Conservation (phyloP, 2,113 vertebrate genomes). For the Eulacestoma nigropectus region DNA sequence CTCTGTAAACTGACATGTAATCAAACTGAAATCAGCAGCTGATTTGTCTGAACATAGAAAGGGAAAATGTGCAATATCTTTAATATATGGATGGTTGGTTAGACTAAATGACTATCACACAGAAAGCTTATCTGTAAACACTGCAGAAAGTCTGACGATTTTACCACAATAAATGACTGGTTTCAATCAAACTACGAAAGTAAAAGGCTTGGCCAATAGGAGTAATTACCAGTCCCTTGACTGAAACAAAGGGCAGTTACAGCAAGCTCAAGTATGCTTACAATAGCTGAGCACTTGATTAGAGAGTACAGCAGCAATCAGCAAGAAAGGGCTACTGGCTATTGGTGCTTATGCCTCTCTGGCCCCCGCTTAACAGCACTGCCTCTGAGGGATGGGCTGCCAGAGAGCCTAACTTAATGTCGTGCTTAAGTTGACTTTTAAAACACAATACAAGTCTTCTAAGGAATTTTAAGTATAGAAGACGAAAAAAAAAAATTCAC, state of each 20-base stretch:
- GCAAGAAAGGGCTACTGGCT: not conserved
- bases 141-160: conserved; percentile 54
- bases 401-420: not conserved
- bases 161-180: conserved; percentile 68
- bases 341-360: not conserved
- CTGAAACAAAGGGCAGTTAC: conserved; percentile 72
- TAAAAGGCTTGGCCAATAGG: conserved; percentile 62
- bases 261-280: conserved; percentile 34
- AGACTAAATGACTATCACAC: conserved; percentile 57
- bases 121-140: conserved; percentile 72
- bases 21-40: conserved; percentile 50
- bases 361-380: not conserved
- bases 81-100: conserved; percentile 61
- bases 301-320: conserved; percentile 29
- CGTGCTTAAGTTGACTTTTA: not conserved
- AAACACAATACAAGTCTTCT: not conserved
- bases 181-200: conserved; percentile 70
- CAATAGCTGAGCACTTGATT: conserved; percentile 48
- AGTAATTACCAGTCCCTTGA: conserved; percentile 69
- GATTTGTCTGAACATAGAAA: conserved; percentile 47
- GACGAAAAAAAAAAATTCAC: too few species aligned
- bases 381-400: not conserved
- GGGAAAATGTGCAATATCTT: conserved; percentile 45
- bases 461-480: not conserved
- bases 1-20: not conserved